Evolutionary conservation across 2,113 vertebrate genomes (phyloP).

Genomic region (Pedetes capensis): DNA sequence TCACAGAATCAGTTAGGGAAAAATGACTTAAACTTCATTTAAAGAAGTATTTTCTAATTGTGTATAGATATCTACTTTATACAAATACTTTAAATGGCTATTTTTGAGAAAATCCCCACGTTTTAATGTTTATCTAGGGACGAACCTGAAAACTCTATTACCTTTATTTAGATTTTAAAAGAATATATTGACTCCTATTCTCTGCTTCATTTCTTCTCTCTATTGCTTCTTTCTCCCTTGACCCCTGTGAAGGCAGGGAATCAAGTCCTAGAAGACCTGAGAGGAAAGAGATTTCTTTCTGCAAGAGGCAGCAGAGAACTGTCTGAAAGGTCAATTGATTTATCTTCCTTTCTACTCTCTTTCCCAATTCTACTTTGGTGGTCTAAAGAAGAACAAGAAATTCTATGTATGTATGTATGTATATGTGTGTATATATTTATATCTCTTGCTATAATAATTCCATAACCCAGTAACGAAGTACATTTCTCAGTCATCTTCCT

Average conservation of each 20-base stretch:
- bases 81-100: conserved; percentile 83
- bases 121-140: conserved; percentile 71
- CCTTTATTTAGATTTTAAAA: conserved; percentile 77
- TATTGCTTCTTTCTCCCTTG: conserved; percentile 37
- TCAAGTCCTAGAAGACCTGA: conserved; percentile 43
- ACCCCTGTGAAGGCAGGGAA: conserved; percentile 37
- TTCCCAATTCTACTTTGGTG: conserved; percentile 47
- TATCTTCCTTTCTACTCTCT: background rate
- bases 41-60: conserved; percentile 84
- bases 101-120: conserved; percentile 75
- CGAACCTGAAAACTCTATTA: conserved; percentile 63
- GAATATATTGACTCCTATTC: conserved; percentile 67
- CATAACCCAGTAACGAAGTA: conserved; percentile 24
- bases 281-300: conserved; percentile 72
- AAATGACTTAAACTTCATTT: conserved; percentile 81
- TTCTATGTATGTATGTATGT: conserved; percentile 37
- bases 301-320: conserved; percentile 57
- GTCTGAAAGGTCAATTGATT: conserved; percentile 61
- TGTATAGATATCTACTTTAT: conserved; percentile 84
- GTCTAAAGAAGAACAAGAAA: conserved; percentile 51
- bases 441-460: conserved; percentile 26
- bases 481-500: conserved; percentile 20
- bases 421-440: conserved; percentile 43
- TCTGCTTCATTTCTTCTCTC: conserved; percentile 73
- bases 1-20: conserved; percentile 68